Base-by-base conservation (phyloP, 2,797 vertebrate species). In the Enteromius treurensis region DNA sequence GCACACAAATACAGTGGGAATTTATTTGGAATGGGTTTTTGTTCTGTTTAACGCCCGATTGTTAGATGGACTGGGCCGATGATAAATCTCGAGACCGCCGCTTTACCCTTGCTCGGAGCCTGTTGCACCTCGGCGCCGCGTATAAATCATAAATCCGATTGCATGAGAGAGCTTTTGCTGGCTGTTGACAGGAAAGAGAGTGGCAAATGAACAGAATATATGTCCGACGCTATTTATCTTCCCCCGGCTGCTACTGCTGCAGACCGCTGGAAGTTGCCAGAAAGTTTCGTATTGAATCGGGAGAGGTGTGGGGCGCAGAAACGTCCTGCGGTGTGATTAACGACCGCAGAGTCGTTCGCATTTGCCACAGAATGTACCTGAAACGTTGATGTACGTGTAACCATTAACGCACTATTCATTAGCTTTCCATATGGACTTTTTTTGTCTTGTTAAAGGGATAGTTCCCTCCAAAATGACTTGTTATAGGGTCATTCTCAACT, bases 11-110 rank as follows among this genome's bases (percentile, higher is more conserved):
- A 97, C 96, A 96, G 96, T 95, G 96, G 95, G 96, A 98, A 99
- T 98, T 97, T 98, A 99, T 99, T 98, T 97, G 95, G 97, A 98
- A 97, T 98, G 97, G 96, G 96, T 97, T 99, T 98, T 95, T 98
- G 97, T 98, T 98, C 95, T 95, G 95, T 95, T 97, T 97, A 97
- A 97, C 95, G 95, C 96, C 96, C 95, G 96, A 96, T 97, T 97
- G 97, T 97, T 96, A 96, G 97, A 96, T 96, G 94, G 96, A 94
- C 94, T 91, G 93, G 96, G 95, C 96, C 94, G 93, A 95, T 96
- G 95, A 97, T 96, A 96, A 96, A 97, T 97, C 95, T 96, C 93
- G 93, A 49, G 60, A 58, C 84, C 49, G 26, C 83, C 67, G 37
- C 93, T 89, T 90, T 88, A 90, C 79, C 84, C 87, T 83, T 91